phyloP scores from a whole-genome alignment of 2,113 vertebrate genomes.

The Leuciscus idus region DNA sequence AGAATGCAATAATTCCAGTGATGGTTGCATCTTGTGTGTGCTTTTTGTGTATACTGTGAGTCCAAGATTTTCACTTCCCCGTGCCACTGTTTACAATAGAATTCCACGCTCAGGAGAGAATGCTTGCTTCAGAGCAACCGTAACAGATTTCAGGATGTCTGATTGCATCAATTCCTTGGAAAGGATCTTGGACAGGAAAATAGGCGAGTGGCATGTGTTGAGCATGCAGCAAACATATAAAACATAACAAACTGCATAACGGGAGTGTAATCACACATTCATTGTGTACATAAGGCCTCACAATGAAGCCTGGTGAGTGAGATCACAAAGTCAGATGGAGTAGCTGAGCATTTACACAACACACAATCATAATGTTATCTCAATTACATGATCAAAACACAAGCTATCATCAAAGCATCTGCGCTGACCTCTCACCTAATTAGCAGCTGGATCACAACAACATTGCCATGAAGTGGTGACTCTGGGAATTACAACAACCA shows the following conservation, averaged over 20 bases:
- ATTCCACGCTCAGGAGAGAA: constrained; percentile 39
- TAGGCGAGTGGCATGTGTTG: constrained; percentile 46
- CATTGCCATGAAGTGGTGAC: constrained; percentile 42
- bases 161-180: constrained; percentile 58
- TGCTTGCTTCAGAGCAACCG: constrained; percentile 48
- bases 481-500: constrained; percentile 39
- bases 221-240: not conserved
- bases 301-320: not conserved
- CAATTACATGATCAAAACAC: constrained; percentile 27
- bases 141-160: constrained; percentile 58
- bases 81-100: constrained; percentile 59
- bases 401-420: constrained; percentile 24
- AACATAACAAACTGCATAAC: not conserved
- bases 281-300: not conserved
- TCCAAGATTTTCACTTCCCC: constrained; percentile 66
- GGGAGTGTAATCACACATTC: not conserved
- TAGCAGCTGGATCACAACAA: constrained; percentile 16
- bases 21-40: not conserved
- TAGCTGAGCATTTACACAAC: not conserved
- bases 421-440: constrained; percentile 47
- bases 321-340: not conserved
- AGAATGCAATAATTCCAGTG: not conserved
- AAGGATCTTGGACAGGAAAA: constrained; percentile 50
- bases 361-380: constrained; percentile 22
- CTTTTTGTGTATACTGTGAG: not conserved